Percentiles rank a stretch among this genome's conserved stretches.
phyloP scores from a whole-genome alignment of 2,797 vertebrate genomes.

The Chanos chanos region DNA sequence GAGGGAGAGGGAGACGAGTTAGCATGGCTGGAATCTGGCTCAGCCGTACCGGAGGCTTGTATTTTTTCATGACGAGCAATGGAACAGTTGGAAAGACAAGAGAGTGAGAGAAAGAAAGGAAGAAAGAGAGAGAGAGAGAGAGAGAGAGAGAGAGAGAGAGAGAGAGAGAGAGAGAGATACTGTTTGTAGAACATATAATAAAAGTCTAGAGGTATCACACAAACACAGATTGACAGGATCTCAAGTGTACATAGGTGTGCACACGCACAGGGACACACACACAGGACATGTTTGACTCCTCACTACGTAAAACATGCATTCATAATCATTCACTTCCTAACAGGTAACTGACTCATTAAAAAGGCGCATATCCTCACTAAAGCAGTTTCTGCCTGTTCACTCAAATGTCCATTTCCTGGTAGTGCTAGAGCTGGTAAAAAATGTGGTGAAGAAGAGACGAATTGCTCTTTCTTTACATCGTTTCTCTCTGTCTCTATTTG shows the following conservation, averaged over 20 bases:
- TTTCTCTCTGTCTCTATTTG: neutral
- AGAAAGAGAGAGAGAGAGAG: neutral
- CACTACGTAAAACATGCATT: conserved; percentile 36
- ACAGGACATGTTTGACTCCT: conserved; percentile 21
- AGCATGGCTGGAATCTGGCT: too few species aligned
- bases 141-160: neutral
- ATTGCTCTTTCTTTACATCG: neutral
- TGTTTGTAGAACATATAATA: too few species aligned
- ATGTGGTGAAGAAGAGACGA: conserved; percentile 7
- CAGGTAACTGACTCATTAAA: conserved; percentile 47
- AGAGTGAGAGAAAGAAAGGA: neutral
- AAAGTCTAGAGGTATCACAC: too few species aligned
- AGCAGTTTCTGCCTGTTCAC: conserved; percentile 24
- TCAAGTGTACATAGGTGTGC: too few species aligned
- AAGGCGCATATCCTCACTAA: conserved; percentile 13
- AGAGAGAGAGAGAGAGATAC: neutral
- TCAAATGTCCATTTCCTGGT: conserved; percentile 34
- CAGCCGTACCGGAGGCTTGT: too few species aligned
- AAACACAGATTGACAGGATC: too few species aligned
- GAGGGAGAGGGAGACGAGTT: too few species aligned
- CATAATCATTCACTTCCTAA: conserved; percentile 30
- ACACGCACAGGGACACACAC: conserved; percentile 14
- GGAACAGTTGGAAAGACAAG: too few species aligned
- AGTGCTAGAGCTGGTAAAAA: conserved; percentile 27
- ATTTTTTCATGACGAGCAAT: too few species aligned